These are phyloP conservation scores for Muscicapa adusta DNA, from an alignment of 2,113 vertebrate genomes.

Conservation along the genomic window DNA sequence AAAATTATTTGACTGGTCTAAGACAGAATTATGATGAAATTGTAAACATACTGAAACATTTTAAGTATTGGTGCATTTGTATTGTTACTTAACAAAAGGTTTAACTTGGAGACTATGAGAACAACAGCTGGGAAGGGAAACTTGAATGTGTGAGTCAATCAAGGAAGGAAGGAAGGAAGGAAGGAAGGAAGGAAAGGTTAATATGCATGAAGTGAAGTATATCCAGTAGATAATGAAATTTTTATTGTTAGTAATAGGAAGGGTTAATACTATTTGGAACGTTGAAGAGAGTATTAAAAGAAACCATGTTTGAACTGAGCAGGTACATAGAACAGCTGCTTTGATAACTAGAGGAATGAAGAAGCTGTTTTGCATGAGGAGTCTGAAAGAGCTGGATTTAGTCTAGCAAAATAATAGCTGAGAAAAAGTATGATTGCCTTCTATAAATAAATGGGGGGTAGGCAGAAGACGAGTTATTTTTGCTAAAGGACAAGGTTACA, in stretches of 20 bases:
- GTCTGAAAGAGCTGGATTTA: constrained; percentile 15
- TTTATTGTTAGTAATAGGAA: background rate
- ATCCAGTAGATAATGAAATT: background rate
- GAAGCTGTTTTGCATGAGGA: background rate
- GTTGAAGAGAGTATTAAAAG: background rate
- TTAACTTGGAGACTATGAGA: background rate
- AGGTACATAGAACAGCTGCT: background rate
- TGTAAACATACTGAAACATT: background rate
- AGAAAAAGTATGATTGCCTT: constrained; percentile 31
- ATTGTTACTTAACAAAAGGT: background rate
- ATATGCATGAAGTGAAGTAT: background rate
- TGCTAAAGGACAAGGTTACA: constrained; percentile 42
- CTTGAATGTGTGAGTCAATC: background rate
- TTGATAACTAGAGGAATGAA: background rate
- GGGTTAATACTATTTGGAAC: background rate
- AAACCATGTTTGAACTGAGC: background rate
- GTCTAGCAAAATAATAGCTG: constrained; percentile 28
- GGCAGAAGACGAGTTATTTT: constrained; percentile 37
- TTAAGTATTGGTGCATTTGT: background rate
- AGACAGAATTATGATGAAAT: background rate
- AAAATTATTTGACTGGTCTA: background rate
- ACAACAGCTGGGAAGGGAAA: background rate
- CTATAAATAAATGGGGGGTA: constrained; percentile 23
- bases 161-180: background rate
- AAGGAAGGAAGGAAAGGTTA: background rate